Conservation (phyloP, 2,113 vertebrate species). For the Microcebus lehilahytsara region DNA sequence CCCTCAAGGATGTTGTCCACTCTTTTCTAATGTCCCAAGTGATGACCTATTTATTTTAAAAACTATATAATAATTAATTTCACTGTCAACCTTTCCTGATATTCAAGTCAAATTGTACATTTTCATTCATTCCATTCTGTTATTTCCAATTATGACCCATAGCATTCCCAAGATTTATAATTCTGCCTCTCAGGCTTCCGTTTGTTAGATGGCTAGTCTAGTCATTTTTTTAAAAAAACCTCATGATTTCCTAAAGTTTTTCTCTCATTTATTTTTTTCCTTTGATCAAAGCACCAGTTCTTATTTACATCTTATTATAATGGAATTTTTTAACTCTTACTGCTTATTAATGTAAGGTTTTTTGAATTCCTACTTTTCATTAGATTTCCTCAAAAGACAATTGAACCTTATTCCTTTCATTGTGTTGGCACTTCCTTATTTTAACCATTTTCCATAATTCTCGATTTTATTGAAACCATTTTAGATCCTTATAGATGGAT, state of each 20-base stretch:
- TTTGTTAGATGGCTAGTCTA: neutral
- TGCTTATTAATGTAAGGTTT: neutral
- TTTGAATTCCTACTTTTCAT: neutral
- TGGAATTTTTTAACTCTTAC: neutral
- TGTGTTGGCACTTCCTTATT: neutral
- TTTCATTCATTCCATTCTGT: neutral
- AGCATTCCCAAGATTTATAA: neutral
- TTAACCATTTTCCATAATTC: neutral
- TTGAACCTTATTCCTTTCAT: neutral
- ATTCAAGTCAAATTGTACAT: neutral
- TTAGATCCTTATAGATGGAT: neutral
- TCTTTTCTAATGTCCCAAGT: neutral
- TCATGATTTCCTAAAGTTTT: neutral
- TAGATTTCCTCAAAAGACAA: neutral
- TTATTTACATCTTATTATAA: neutral
- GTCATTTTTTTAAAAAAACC: neutral
- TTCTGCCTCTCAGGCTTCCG: neutral
- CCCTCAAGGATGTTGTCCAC: neutral
- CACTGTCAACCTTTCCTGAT: neutral
- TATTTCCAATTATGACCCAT: neutral
- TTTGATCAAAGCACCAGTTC: neutral
- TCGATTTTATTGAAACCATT: neutral
- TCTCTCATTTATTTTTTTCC: neutral
- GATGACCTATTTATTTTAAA: neutral
- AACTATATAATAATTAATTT: neutral